A percentile compares a stretch with the other conserved stretches of the same genome.
phyloP scores from a whole-genome alignment of 2,888 invertebrate species.

The Drosophila suboccidentalis region DNA sequence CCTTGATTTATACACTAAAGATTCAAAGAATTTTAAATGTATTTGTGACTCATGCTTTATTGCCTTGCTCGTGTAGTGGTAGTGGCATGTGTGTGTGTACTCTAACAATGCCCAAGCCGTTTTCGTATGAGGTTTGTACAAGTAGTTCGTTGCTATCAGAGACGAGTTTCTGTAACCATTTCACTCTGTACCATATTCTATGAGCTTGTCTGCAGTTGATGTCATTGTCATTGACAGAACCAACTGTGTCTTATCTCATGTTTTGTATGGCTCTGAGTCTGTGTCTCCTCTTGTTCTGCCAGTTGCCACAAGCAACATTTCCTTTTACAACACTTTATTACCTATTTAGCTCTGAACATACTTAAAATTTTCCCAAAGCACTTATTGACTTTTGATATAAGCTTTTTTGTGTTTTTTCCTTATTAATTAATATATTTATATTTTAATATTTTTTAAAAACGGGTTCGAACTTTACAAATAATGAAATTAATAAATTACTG shows the following conservation, averaged over 20 bases:
- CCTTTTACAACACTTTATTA: constrained; percentile 60
- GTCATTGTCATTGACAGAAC: constrained; percentile 77
- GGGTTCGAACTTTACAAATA: background rate
- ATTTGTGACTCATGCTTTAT: background rate
- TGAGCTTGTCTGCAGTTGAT: constrained; percentile 76
- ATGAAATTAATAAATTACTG: background rate
- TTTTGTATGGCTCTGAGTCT: constrained; percentile 21
- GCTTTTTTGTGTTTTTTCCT: constrained; percentile 21
- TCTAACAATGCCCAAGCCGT: constrained; percentile 48
- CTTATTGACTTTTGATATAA: constrained; percentile 26
- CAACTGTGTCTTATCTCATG: constrained; percentile 59
- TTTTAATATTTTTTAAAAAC: background rate
- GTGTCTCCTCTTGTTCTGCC: constrained; percentile 31
- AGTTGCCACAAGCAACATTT: constrained; percentile 32
- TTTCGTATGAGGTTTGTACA: constrained; percentile 24
- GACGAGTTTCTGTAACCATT: constrained; percentile 45
- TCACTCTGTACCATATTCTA: constrained; percentile 48
- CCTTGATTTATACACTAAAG: background rate
- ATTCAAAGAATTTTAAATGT: constrained; percentile 8
- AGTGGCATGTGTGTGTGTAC: constrained; percentile 2
- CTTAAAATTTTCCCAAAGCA: constrained; percentile 18
- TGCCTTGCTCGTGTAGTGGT: constrained; percentile 12
- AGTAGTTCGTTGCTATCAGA: constrained; percentile 1
- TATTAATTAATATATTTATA: constrained; percentile 42
- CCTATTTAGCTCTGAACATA: constrained; percentile 49